A percentile compares a stretch with the other conserved stretches of the same genome.
Evolutionary conservation across 2,797 vertebrate genomes (phyloP).

Genomic region (Gambelia wislizenii): DNA sequence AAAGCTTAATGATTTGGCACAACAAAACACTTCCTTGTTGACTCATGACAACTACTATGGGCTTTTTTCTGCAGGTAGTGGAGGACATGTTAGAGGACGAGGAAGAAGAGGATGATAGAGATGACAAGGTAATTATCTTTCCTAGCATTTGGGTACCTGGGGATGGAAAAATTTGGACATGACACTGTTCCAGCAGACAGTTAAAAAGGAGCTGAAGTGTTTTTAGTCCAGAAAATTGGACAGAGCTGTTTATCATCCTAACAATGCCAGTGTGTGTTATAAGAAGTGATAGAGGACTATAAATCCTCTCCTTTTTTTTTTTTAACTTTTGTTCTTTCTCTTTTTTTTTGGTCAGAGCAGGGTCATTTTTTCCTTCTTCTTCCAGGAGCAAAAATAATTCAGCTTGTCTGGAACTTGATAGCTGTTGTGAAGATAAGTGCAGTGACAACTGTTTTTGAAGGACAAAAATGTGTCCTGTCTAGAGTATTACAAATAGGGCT

Average conservation of each 20-base stretch:
- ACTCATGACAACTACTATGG: slow-evolving; percentile 77
- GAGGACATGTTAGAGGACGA: slow-evolving; percentile 98
- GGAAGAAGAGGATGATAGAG: slow-evolving; percentile 98
- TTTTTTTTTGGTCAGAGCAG: slow-evolving; percentile 73
- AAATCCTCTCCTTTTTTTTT: slow-evolving; percentile 73
- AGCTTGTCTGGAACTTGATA: slow-evolving; percentile 80
- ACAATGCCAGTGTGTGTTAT: slow-evolving; percentile 76
- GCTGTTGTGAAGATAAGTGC: slow-evolving; percentile 77
- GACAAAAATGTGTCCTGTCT: slow-evolving; percentile 79
- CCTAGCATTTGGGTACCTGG: slow-evolving; percentile 81
- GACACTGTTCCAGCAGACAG: slow-evolving; percentile 82
- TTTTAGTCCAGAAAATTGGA: slow-evolving; percentile 85
- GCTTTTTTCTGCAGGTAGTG: slow-evolving; percentile 89
- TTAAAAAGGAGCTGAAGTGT: slow-evolving; percentile 82
- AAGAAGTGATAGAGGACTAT: slow-evolving; percentile 75
- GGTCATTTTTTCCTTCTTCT: slow-evolving; percentile 77
- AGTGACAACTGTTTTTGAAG: slow-evolving; percentile 80
- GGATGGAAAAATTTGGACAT: slow-evolving; percentile 82
- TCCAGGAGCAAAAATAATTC: slow-evolving; percentile 77
- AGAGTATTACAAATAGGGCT: slow-evolving; percentile 74
- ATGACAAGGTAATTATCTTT: slow-evolving; percentile 99
- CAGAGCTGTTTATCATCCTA: slow-evolving; percentile 86
- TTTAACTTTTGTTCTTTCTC: no score
- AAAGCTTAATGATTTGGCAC: slow-evolving; percentile 79
- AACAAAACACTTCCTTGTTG: slow-evolving; percentile 81